These are phyloP conservation scores for pig (Sus scrofa) DNA, from an alignment of 2,113 vertebrate genomes.

Conservation along the genomic window T2T-Sscrofa CM000824.6:97576001-97576500, in stretches of 20 bases:
- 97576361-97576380: neutral
- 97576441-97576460: neutral
- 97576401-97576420: neutral
- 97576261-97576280: rapidly evolving
- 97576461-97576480: neutral
- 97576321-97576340: neutral
- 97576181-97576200: neutral
- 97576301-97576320: rapidly evolving
- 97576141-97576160: neutral
- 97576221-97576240: neutral
- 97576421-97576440: neutral
- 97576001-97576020: rapidly evolving
- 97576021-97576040: neutral
- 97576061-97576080: rapidly evolving
- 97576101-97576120: too few species aligned
- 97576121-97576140: too few species aligned
- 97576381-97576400: too few species aligned
- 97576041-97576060: neutral
- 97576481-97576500: neutral
- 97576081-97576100: neutral
- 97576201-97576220: too few species aligned
- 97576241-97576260: rapidly evolving
- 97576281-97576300: too few species aligned
- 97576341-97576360: rapidly evolving
- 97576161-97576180: neutral